Evolutionary conservation across 2,888 invertebrate species (phyloP), one percentile per base, ranked within the genome.

Genomic region (Helicoverpa assulta): DNA sequence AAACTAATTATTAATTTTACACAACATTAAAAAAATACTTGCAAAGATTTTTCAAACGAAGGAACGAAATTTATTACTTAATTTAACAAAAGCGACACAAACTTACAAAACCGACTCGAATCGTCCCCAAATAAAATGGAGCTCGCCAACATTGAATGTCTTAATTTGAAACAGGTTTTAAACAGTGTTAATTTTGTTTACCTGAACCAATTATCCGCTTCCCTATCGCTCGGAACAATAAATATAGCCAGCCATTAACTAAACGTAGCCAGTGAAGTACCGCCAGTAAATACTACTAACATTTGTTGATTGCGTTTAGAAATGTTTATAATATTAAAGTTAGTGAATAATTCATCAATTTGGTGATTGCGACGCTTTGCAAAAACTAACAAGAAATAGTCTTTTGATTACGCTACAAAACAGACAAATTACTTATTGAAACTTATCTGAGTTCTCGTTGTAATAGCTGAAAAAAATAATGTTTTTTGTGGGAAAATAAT

Each of bases 121-220:
- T 55, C 58, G 19, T 70, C 61, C 51, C 54, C 55, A 37, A 70
- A 76, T 68, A 50, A 78, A 78, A 68, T 55, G 55, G 67, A 79
- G 72, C 69, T 54, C 57, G 37, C 72, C 51, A 65, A 60, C 65
- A 70, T 68, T 70, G 50, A 73, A 78, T 69, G 80, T 78, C 81
- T 84, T 84, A 68, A 84, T 86, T 82, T 74, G 58, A 80, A 87
- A 84, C 83, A 58, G 81, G 85, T 85, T 87, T 80, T 77, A 82
- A 85, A 83, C 82, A 82, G 82, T 78, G 82, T 86, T 83, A 80
- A 85, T 84, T 87, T 84, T 81, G 80, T 83, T 79, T 80, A 73
- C 76, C 79, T 80, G 75, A 76, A 76, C 80, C 82, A 82, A 85
- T 86, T 86, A 82, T 70, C 64, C 64, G 74, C 70, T 80, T 78